Conservation (phyloP, 2,888 invertebrate species). For the Myopa tessellatipennis region DNA sequence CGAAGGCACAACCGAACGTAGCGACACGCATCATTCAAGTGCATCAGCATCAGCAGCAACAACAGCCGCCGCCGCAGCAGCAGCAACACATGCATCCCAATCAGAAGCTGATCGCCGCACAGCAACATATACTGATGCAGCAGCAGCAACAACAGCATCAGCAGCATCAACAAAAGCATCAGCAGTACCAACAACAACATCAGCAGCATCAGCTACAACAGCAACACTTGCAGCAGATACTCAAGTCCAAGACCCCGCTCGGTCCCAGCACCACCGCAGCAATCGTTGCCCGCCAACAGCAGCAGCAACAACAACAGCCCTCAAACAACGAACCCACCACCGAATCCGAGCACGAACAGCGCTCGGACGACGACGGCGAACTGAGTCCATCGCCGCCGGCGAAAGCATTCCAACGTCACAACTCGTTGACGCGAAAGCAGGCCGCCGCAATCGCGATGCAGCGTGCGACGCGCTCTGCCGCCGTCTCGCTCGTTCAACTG, state of each 20-base stretch:
- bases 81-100: conserved; percentile 59
- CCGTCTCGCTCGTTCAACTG: conserved; percentile 81
- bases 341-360: conserved; percentile 64
- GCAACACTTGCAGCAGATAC: conserved; percentile 63
- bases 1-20: conserved; percentile 47
- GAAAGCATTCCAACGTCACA: conserved; percentile 73
- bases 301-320: conserved; percentile 58
- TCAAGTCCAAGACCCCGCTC: conserved; percentile 62
- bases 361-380: conserved; percentile 67
- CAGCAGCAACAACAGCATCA: conserved; percentile 57
- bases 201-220: conserved; percentile 51
- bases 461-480: conserved; percentile 72
- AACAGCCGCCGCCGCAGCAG: conserved; percentile 41
- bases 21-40: conserved; percentile 58
- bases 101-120: conserved; percentile 61
- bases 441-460: conserved; percentile 73
- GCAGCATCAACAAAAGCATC: conserved; percentile 50
- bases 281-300: conserved; percentile 62
- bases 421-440: conserved; percentile 73
- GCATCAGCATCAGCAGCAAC: conserved; percentile 52
- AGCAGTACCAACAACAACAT: conserved; percentile 23
- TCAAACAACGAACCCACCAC: conserved; percentile 43
- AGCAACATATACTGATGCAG: conserved; percentile 60
- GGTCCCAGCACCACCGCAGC: conserved; percentile 61
- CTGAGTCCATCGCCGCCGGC: conserved; percentile 69